Conservation (phyloP, 2,888 invertebrate species). For the Stratiomys singularior region DNA sequence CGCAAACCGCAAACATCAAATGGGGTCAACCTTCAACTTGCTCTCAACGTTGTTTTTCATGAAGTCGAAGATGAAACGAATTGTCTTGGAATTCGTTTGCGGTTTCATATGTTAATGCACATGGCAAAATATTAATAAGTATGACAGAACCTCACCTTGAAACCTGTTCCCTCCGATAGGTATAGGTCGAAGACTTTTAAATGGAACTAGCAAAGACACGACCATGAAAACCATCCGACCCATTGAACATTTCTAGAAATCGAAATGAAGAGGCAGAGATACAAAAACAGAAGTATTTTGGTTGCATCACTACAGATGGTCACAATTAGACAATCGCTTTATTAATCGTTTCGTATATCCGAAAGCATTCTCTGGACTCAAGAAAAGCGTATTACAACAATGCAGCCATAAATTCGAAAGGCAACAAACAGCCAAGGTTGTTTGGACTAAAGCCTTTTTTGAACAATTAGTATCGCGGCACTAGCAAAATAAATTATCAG, state of each 20-base stretch:
- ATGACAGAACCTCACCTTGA: neutral
- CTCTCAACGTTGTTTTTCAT: neutral
- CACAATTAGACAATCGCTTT: neutral
- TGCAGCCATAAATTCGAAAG: neutral
- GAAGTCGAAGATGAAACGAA: neutral
- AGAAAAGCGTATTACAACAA: neutral
- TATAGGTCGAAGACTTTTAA: neutral
- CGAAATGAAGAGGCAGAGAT: neutral
- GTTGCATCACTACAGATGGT: neutral
- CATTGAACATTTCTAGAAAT: neutral
- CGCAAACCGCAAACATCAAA: neutral
- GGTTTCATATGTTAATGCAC: neutral
- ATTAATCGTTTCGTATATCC: neutral
- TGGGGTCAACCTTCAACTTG: neutral
- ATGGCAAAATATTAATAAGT: neutral
- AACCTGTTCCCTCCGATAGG: neutral
- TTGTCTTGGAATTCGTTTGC: neutral
- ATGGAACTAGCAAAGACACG: neutral
- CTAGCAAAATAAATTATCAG: neutral
- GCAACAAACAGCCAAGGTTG: neutral
- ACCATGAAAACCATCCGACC: too few species aligned
- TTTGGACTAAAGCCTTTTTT: neutral
- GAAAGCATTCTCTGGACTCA: neutral
- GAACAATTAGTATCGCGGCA: neutral
- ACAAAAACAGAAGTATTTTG: neutral